A percentile compares a stretch with the other conserved stretches of the same genome.
phyloP scores from a whole-genome alignment of 2,888 invertebrate genomes.

The Synanthedon vespiformis region DNA sequence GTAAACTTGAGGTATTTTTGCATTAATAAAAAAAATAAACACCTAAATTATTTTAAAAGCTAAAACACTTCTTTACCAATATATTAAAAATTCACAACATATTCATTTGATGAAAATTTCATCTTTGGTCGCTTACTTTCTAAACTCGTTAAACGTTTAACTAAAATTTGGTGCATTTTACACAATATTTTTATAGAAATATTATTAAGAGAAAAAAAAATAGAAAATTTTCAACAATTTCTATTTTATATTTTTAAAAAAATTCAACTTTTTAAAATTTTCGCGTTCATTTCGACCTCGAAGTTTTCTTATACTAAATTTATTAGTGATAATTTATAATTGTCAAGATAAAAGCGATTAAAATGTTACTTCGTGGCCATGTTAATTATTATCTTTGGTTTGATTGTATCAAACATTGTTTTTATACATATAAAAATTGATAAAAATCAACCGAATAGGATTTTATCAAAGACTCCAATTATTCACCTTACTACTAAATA shows the following conservation, averaged over 20 bases:
- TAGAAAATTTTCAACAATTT: neutral
- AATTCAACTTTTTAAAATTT: neutral
- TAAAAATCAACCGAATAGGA: too few relatives aligned
- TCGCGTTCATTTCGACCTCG: neutral
- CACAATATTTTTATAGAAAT: too few relatives aligned
- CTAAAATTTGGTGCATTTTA: slow-evolving; percentile 45
- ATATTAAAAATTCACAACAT: slow-evolving; percentile 33
- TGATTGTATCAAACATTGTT: too few relatives aligned
- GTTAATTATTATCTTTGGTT: too few relatives aligned
- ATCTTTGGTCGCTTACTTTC: slow-evolving; percentile 59
- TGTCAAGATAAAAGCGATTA: neutral
- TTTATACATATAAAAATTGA: too few relatives aligned
- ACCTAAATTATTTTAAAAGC: slow-evolving; percentile 20
- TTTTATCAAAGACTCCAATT: too few relatives aligned
- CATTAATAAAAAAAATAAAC: slow-evolving; percentile 20
- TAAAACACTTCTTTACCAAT: slow-evolving; percentile 7
- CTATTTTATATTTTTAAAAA: neutral
- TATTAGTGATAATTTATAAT: neutral
- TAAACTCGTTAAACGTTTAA: slow-evolving; percentile 45
- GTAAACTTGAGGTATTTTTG: slow-evolving; percentile 67
- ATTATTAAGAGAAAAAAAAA: too few relatives aligned
- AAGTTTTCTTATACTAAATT: neutral
- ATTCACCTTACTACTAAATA: too few relatives aligned
- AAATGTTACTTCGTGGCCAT: too few relatives aligned
- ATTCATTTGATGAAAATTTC: slow-evolving; percentile 65